Evolutionary conservation across 2,113 vertebrate species (phyloP).

Genomic region (Thymallus thymallus): DNA sequence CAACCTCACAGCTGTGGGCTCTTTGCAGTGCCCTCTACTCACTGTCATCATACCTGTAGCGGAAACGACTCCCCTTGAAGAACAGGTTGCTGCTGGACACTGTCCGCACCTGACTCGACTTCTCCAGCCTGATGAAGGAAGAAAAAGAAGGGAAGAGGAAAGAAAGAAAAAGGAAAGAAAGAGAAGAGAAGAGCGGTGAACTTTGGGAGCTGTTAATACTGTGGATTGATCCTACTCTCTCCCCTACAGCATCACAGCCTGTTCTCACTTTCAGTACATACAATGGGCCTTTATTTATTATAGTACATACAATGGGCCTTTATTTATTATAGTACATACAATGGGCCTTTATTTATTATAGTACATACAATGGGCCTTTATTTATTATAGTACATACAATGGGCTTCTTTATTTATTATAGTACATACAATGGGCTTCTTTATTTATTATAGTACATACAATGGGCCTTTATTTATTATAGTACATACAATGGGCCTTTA

Average conservation of each 20-base stretch:
- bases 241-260: neutral
- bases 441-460: conserved; percentile 18
- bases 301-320: conserved; percentile 7
- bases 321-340: conserved; percentile 15
- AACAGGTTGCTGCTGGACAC: conserved; percentile 90
- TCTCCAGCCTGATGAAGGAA: conserved; percentile 77
- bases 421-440: neutral
- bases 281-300: conserved; percentile 23
- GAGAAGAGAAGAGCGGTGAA: neutral
- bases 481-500: conserved; percentile 7
- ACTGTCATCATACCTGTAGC: conserved; percentile 74
- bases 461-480: conserved; percentile 19
- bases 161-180: neutral
- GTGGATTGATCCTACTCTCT: no score
- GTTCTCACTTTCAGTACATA: neutral
- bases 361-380: conserved; percentile 7
- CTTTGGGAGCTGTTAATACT: neutral
- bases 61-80: conserved; percentile 87
- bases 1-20: conserved; percentile 28
- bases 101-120: conserved; percentile 86
- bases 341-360: conserved; percentile 19
- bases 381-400: conserved; percentile 6
- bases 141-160: neutral
- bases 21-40: conserved; percentile 45
- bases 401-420: conserved; percentile 22